phyloP scores from a whole-genome alignment of 53 echinoderm and acorn worm genomes.

The Paelopatides confundens region DNA sequence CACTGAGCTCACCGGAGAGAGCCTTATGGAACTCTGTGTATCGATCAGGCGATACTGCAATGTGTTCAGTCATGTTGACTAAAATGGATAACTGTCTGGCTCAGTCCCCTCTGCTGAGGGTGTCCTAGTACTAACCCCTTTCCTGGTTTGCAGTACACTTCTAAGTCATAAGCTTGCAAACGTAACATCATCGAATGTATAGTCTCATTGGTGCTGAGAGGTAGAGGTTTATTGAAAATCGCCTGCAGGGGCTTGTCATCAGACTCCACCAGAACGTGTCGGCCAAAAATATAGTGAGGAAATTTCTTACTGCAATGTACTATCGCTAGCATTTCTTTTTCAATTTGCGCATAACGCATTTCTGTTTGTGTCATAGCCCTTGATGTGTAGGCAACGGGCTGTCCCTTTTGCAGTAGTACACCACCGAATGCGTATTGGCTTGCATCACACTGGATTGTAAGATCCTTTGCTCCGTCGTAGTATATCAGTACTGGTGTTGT shows the following conservation, averaged over 20 bases:
- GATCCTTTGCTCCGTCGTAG: conserved; percentile 49
- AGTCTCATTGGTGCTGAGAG: conserved; percentile 51
- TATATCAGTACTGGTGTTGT: conserved; percentile 49
- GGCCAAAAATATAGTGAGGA: conserved; percentile 67
- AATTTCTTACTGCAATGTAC: conserved; percentile 64
- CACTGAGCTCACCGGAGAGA: conserved; percentile 66
- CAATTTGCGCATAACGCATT: conserved; percentile 61
- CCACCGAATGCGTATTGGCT: conserved; percentile 71
- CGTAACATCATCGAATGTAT: conserved; percentile 62
- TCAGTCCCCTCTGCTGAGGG: conserved; percentile 47
- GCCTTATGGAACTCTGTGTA: conserved; percentile 53
- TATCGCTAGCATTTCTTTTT: conserved; percentile 75
- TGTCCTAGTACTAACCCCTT: conserved; percentile 34
- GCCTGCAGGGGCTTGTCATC: conserved; percentile 72
- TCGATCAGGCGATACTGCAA: conserved; percentile 53
- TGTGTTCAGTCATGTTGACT: conserved; percentile 67
- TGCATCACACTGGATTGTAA: conserved; percentile 68
- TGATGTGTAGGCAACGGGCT: conserved; percentile 72
- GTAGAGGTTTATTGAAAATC: conserved; percentile 62
- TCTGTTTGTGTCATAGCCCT: conserved; percentile 60
- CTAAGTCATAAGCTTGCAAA: conserved; percentile 61
- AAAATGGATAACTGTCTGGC: conserved; percentile 42
- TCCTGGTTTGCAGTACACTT: conserved; percentile 24
- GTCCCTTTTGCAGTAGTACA: conserved; percentile 58
- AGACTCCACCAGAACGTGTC: conserved; percentile 29